These are phyloP conservation scores for Columbina picui DNA, from an alignment of 2,113 vertebrate species.

Conservation along the genomic window DNA sequence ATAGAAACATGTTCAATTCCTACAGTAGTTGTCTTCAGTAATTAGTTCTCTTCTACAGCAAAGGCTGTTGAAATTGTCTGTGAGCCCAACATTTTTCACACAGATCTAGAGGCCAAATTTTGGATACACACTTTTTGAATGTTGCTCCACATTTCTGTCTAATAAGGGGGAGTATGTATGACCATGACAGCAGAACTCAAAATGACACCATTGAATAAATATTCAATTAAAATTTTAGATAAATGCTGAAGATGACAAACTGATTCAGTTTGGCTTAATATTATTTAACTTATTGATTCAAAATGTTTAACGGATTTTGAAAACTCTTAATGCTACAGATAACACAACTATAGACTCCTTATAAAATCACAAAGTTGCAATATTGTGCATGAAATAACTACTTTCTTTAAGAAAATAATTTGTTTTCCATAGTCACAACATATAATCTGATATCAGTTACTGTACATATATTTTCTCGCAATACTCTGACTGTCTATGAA, in stretches of 20 bases:
- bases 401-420: slow-evolving; percentile 78
- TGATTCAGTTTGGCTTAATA: slow-evolving; percentile 42
- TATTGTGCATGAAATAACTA: slow-evolving; percentile 66
- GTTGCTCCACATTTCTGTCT: not conserved
- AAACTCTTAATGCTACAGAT: slow-evolving; percentile 66
- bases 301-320: slow-evolving; percentile 32
- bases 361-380: slow-evolving; percentile 73
- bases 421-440: slow-evolving; percentile 50
- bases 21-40: not conserved
- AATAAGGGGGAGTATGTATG: not conserved
- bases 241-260: not conserved
- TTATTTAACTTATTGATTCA: not conserved
- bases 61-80: not conserved
- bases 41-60: not conserved
- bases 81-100: not conserved
- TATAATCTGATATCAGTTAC: slow-evolving; percentile 73
- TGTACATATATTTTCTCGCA: slow-evolving; percentile 80
- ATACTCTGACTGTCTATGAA: slow-evolving; percentile 87
- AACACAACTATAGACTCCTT: slow-evolving; percentile 64
- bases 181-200: not conserved
- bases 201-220: not conserved
- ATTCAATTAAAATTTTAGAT: not conserved
- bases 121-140: not conserved
- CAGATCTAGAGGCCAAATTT: not conserved
- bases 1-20: not conserved